phyloP scores from a whole-genome alignment of 1,140 invertebrate genomes.

The Pristionchus pacificus region DNA sequence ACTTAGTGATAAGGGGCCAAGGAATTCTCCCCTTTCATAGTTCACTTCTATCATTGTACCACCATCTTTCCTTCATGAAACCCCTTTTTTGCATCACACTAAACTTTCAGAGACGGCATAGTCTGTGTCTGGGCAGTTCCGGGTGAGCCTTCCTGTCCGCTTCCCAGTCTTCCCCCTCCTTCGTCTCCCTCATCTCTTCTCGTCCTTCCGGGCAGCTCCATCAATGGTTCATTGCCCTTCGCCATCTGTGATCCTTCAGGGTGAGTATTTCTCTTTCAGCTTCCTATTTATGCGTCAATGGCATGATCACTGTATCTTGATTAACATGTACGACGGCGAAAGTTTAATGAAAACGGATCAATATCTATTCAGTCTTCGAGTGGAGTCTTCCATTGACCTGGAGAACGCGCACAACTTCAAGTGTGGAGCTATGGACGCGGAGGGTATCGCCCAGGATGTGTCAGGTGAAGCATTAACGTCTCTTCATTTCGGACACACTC shows the following conservation, averaged over 20 bases:
- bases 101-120: constrained; percentile 26
- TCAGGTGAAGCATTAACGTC: constrained; percentile 3
- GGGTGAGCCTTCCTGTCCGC: constrained; percentile 26
- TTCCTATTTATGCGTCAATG: too few relatives aligned
- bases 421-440: constrained; percentile 15
- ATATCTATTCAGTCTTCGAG: neutral
- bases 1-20: neutral
- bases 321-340: neutral
- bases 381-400: neutral
- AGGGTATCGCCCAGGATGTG: constrained; percentile 11
- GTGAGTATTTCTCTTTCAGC: too few relatives aligned
- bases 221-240: constrained; percentile 19
- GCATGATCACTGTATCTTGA: neutral
- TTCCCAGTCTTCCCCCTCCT: constrained; percentile 27
- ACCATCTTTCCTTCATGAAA: neutral
- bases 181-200: constrained; percentile 24
- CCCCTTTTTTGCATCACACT: neutral
- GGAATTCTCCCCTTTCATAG: neutral
- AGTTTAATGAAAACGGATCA: constrained; percentile 10
- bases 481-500: neutral
- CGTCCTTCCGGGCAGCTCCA: constrained; percentile 19
- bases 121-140: constrained; percentile 24
- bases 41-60: neutral
- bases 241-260: constrained; percentile 18
- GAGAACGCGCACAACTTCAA: neutral